Base-by-base conservation (phyloP, 2,113 vertebrate genomes). In the Syrrhaptes paradoxus region DNA sequence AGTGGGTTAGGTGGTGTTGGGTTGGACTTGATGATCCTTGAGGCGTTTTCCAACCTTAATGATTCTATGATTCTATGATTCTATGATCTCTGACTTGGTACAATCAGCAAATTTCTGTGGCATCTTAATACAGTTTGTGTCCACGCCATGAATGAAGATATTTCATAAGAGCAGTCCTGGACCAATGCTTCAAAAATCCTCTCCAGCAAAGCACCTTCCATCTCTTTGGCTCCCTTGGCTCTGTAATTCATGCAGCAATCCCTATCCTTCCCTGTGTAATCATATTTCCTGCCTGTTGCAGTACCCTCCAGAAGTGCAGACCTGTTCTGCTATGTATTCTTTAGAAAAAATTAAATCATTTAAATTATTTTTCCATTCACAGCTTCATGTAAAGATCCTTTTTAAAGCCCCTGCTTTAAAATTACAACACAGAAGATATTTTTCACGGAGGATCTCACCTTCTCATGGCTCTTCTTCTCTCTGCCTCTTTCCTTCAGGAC, bases 281-380 rank as follows among this genome's bases (percentile, higher is more conserved):
- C 1, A 0, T 5, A 2, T 71, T 79, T 70, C n/a, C 17, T 74
- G 2, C 9, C 29, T 41, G 13, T 14, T 65, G 34, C 65, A 41
- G 21, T 28, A 9, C 14, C 34, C 32, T 59, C 55, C 26, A 34
- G 65, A 65, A n/a, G 7, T 17, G 7, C 32, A 20, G 51, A 32
- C 46, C 16, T 36, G 20, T 61, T 74, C 45, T 57, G 11, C 34
- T 24, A 19, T 3, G 8, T 32, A 15, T 36, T 41, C 4, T 13
- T 55, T 31, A 74, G 32, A 75, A 71, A 74, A 41, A 41, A 41
- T 41, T 41, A 41, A 41, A 41, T 41, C 1, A 1, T 61, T 70
- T 57, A 26, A 59, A 72, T 59, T 51, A 24, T 63, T 87, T 80
- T 63, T 84, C 45, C 17, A n/a, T 75, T 46, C 38, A 59, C 46